These are phyloP conservation scores for Abramis brama DNA, from an alignment of 2,113 vertebrate genomes.

Conservation along the genomic window DNA sequence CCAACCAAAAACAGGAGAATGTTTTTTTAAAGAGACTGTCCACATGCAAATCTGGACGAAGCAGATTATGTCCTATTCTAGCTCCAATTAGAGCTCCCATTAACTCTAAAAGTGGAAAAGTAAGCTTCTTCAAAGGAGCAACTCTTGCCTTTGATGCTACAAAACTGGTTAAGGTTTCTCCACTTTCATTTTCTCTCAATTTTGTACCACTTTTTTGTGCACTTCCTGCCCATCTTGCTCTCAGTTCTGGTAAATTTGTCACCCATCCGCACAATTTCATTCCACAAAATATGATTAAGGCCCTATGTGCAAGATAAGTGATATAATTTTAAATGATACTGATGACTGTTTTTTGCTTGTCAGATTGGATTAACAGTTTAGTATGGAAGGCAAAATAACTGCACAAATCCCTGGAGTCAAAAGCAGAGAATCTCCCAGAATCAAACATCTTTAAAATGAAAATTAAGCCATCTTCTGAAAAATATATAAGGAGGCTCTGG, in stretches of 20 bases:
- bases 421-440: neutral
- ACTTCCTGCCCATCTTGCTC: neutral
- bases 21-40: no score
- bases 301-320: neutral
- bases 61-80: no score
- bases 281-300: neutral
- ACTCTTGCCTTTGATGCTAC: neutral
- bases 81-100: no score
- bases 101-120: no score
- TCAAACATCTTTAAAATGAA: conserved; percentile 14
- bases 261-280: neutral
- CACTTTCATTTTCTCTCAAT: neutral
- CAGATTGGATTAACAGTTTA: conserved; percentile 17
- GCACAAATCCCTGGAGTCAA: neutral
- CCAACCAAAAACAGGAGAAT: no score
- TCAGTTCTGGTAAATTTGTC: neutral
- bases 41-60: no score
- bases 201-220: neutral
- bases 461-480: neutral
- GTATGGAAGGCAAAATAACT: neutral
- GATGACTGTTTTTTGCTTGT: neutral
- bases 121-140: neutral
- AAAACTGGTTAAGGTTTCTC: neutral
- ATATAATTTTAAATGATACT: neutral
- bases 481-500: neutral